Percentiles rank a stretch among this genome's conserved stretches.
phyloP scores from a whole-genome alignment of 2,888 invertebrate genomes.

The Criorhina ranunculi region DNA sequence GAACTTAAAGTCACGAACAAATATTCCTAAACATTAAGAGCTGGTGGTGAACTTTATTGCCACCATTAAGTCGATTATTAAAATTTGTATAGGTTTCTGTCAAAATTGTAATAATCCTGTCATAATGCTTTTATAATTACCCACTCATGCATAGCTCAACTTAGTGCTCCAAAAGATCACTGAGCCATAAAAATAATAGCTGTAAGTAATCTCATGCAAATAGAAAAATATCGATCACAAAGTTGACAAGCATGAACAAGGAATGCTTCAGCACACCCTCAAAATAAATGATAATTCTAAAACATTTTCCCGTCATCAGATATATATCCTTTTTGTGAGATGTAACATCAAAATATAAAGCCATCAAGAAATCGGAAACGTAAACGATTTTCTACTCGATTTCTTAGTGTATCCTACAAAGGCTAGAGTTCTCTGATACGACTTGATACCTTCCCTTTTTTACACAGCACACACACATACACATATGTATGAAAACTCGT shows the following conservation, averaged over 20 bases:
- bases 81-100: too few relatives aligned
- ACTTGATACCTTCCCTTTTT: neutral
- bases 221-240: conserved; percentile 20
- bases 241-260: conserved; percentile 37
- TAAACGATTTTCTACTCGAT: conserved; percentile 60
- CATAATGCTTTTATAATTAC: conserved; percentile 3
- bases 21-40: too few relatives aligned
- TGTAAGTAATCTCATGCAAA: conserved; percentile 18
- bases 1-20: too few relatives aligned
- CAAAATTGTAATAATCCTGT: neutral
- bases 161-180: conserved; percentile 22
- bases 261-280: conserved; percentile 2
- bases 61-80: too few relatives aligned
- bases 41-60: too few relatives aligned
- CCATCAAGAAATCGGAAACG: conserved; percentile 45
- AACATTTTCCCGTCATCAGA: conserved; percentile 23
- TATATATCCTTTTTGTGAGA: conserved; percentile 29
- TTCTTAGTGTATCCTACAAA: conserved; percentile 15
- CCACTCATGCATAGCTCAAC: conserved; percentile 7
- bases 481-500: neutral
- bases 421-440: neutral
- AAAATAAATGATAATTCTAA: conserved; percentile 29
- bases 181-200: conserved; percentile 41
- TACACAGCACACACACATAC: neutral
- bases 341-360: conserved; percentile 40